Conservation (phyloP, 1,140 invertebrate species). For the Drosophila carrolli region DNA sequence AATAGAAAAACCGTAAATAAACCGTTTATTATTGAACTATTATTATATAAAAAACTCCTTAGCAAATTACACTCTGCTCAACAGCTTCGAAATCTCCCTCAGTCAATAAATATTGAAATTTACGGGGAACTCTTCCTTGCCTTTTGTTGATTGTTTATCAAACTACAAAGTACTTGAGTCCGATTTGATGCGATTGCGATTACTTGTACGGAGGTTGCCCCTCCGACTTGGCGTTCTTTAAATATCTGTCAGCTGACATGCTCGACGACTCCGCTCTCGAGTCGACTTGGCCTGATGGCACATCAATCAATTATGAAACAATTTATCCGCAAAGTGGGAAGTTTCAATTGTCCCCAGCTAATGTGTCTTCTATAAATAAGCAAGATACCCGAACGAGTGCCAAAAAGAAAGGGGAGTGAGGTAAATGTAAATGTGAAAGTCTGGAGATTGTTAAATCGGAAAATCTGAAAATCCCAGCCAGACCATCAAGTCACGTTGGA, state of each 20-base stretch:
- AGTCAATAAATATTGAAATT: background rate
- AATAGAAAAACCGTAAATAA: no score
- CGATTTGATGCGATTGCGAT: slow-evolving; percentile 33
- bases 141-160: background rate
- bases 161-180: slow-evolving; percentile 25
- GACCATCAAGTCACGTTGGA: slow-evolving; percentile 38
- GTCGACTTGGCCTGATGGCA: slow-evolving; percentile 28
- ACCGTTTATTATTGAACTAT: no score
- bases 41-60: background rate
- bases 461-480: slow-evolving; percentile 16
- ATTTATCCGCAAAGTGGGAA: slow-evolving; percentile 67
- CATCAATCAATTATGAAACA: slow-evolving; percentile 82
- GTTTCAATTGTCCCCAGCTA: slow-evolving; percentile 68
- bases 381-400: slow-evolving; percentile 11
- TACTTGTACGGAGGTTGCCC: slow-evolving; percentile 16
- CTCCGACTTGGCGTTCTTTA: background rate
- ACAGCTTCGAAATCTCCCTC: background rate
- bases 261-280: background rate
- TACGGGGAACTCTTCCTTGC: no score
- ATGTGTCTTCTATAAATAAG: slow-evolving; percentile 79
- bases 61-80: background rate
- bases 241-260: slow-evolving; percentile 21
- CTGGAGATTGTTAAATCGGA: background rate
- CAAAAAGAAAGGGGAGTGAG: background rate
- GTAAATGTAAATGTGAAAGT: background rate